Conservation (phyloP, 1,140 invertebrate species). For the Delia radicum region DNA sequence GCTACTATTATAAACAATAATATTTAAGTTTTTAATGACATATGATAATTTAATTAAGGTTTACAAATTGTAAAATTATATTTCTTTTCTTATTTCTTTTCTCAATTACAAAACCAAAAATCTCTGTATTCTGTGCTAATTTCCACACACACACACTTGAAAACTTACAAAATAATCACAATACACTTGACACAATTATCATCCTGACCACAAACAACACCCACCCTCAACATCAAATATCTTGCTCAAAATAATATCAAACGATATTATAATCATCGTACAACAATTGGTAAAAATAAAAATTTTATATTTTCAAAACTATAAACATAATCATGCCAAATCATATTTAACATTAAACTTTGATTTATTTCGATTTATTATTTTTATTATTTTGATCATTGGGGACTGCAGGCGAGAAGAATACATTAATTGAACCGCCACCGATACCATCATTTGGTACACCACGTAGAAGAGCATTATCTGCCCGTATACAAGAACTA, state of each 20-base stretch:
- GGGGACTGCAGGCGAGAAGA: constrained; percentile 46
- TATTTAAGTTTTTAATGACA: neutral
- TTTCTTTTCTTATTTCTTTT: constrained; percentile 23
- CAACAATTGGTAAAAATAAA: neutral
- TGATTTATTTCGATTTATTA: neutral
- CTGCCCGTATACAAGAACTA: constrained; percentile 51
- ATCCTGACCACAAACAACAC: neutral
- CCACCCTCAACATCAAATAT: neutral
- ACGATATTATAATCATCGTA: neutral
- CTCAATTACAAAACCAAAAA: neutral
- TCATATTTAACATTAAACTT: neutral
- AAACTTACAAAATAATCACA: neutral
- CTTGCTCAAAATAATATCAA: neutral
- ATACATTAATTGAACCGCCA: constrained; percentile 51
- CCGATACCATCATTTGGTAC: constrained; percentile 51
- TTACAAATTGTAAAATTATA: constrained; percentile 14
- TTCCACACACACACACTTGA: neutral
- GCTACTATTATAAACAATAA: neutral
- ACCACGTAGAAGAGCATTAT: constrained; percentile 49
- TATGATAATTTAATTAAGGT: neutral
- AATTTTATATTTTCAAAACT: neutral
- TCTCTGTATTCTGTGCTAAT: neutral
- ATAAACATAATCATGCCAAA: neutral
- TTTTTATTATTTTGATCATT: neutral
- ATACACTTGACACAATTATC: neutral